Conservation (phyloP, 2,113 vertebrate species). For the Nothocercus nigrocapillus region DNA sequence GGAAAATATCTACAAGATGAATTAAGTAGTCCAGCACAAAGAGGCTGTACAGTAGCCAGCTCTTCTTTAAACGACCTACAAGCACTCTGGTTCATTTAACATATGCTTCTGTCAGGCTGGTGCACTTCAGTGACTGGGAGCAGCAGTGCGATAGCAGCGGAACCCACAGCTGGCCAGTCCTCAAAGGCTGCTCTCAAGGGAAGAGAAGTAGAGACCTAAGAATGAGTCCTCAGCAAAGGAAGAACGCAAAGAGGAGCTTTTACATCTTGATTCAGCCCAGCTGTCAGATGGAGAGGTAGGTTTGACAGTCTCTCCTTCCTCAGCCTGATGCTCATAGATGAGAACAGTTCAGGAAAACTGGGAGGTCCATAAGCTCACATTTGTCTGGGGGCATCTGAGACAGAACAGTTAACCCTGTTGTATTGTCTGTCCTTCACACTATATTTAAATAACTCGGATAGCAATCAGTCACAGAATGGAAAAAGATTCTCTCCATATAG, state of each 20-base stretch:
- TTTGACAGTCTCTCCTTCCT: not conserved
- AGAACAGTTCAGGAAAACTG: not conserved
- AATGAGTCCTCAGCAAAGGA: not conserved
- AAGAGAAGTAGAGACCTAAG: not conserved
- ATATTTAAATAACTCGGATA: not conserved
- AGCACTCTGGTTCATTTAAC: not conserved
- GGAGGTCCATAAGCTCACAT: not conserved
- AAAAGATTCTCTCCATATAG: not conserved
- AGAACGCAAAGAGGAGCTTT: not conserved
- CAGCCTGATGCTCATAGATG: not conserved
- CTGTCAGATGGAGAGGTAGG: not conserved
- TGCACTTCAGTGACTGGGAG: not conserved
- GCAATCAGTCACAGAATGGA: not conserved
- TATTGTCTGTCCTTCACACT: accelerated
- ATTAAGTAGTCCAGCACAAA: not conserved
- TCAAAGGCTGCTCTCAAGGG: not conserved
- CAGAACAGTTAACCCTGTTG: not conserved
- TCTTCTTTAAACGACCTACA: not conserved
- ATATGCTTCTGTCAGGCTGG: not conserved
- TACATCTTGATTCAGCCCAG: not conserved
- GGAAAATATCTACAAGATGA: not conserved
- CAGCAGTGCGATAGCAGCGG: not conserved
- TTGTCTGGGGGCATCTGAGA: not conserved
- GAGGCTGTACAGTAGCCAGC: not conserved
- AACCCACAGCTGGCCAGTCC: not conserved